A percentile compares a stretch with the other conserved stretches of the same genome.
Conservation (phyloP, 2,888 invertebrate species). For the Drosophila limbata region DNA sequence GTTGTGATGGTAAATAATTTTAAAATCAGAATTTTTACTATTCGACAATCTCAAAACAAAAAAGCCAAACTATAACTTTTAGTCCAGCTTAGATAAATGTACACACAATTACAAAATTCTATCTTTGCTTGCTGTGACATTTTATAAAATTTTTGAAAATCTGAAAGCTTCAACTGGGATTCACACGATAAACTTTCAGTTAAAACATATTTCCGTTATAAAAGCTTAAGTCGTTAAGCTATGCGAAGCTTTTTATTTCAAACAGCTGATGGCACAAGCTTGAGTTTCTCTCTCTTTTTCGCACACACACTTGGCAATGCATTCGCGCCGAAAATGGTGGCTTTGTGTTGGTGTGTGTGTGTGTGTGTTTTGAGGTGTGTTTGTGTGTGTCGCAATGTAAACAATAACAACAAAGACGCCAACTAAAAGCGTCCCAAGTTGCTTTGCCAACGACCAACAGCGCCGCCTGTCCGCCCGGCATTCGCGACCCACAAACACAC, state of each 20-base stretch:
- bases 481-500: slow-evolving; percentile 32
- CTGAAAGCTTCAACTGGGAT: background rate
- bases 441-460: slow-evolving; percentile 34
- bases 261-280: slow-evolving; percentile 36
- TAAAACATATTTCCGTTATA: background rate
- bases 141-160: background rate
- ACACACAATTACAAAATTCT: too few species aligned
- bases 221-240: background rate
- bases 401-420: slow-evolving; percentile 71
- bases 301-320: background rate
- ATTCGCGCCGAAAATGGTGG: slow-evolving; percentile 25
- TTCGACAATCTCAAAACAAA: too few species aligned
- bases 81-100: too few species aligned
- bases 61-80: too few species aligned
- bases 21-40: too few species aligned
- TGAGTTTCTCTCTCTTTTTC: slow-evolving; percentile 4
- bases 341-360: slow-evolving; percentile 14
- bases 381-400: slow-evolving; percentile 57
- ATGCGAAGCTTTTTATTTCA: slow-evolving; percentile 1
- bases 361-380: background rate
- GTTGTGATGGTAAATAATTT: too few species aligned
- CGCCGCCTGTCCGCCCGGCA: slow-evolving; percentile 41
- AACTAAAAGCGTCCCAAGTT: slow-evolving; percentile 46
- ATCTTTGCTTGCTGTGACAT: too few species aligned
- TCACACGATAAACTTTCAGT: background rate